phyloP scores from a whole-genome alignment of 2,888 invertebrate species.

The Hipparchia sbordonii region DNA sequence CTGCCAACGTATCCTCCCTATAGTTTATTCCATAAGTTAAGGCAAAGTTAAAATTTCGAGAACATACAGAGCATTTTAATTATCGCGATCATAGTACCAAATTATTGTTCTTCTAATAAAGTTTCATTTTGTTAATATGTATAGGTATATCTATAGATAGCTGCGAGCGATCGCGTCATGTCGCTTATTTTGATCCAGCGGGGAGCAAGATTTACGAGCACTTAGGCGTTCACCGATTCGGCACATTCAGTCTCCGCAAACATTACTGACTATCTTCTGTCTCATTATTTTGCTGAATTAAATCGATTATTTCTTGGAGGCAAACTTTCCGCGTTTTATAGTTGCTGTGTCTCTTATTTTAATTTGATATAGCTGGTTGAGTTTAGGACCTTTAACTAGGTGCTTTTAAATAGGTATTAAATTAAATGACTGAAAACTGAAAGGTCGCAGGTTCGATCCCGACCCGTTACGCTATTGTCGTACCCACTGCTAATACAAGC shows the following conservation, averaged over 20 bases:
- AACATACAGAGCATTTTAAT: background rate
- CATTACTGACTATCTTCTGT: conserved; percentile 74
- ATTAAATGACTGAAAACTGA: no score
- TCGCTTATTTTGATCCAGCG: conserved; percentile 72
- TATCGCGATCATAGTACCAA: background rate
- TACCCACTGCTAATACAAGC: no score
- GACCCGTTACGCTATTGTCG: no score
- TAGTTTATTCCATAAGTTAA: no score
- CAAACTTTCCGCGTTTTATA: conserved; percentile 6
- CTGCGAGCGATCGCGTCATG: conserved; percentile 49
- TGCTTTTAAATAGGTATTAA: no score
- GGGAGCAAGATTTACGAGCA: conserved; percentile 75
- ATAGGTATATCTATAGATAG: conserved; percentile 29
- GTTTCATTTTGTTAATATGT: conserved; percentile 28
- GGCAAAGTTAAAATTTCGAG: no score
- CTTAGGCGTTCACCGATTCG: conserved; percentile 72
- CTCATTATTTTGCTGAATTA: conserved; percentile 71
- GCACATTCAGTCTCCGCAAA: conserved; percentile 70
- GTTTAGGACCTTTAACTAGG: no score
- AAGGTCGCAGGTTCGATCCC: no score
- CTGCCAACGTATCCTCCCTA: no score
- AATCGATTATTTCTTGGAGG: conserved; percentile 50
- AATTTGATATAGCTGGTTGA: background rate
- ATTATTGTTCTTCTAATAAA: background rate
- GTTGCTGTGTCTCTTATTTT: no score